Evolutionary conservation across 2,113 vertebrate species (phyloP), one percentile per base, ranked within the genome.

Genomic region (zebrafish (Danio rerio)): DNA sequence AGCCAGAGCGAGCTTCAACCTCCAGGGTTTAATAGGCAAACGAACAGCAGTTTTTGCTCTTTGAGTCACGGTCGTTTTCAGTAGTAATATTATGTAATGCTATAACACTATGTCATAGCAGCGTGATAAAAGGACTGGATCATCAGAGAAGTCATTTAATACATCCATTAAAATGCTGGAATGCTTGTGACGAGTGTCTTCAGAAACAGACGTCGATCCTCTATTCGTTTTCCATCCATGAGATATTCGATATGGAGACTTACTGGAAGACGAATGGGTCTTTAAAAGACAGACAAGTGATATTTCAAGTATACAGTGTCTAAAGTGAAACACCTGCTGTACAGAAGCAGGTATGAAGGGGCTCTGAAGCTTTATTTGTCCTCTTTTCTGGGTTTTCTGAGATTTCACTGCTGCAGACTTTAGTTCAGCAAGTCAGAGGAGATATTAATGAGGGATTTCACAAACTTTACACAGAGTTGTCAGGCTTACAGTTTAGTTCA

Each of bases 201-300:
- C 11, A n/a, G 65, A 43, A 18, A 15, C 9, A 47, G 15, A 43
- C 16, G 45, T 45, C 2, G 4, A 68, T 9, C 40, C 9, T 66
- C 31, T 9, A n/a, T 68, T 68, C 9, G 2, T 68, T 68, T 68
- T 18, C 65, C 65, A 47, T 68, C 42, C 45, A 6, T 62, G 9
- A 11, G 43, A 68, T 13, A 63, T 62, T 62, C 31, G 43, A 47
- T 68, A 68, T 61, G 58, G 42, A 68, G n/a, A 47, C 43, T 47
- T 47, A 42, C 65, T 47, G 18, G 4, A 45, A 66, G 16, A 68
- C 2, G 9, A 68, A 68, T n/a, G 45, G 9, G 42, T 45, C 16
- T 68, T 47, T 45, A 68, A 47, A 66, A 43, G 63, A 45, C 43
- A 66, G 63, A 45, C 63, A 66, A 68, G 65, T 45, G 16, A 45